Conservation (phyloP, 2,888 invertebrate genomes). For the Elmis aenea region DNA sequence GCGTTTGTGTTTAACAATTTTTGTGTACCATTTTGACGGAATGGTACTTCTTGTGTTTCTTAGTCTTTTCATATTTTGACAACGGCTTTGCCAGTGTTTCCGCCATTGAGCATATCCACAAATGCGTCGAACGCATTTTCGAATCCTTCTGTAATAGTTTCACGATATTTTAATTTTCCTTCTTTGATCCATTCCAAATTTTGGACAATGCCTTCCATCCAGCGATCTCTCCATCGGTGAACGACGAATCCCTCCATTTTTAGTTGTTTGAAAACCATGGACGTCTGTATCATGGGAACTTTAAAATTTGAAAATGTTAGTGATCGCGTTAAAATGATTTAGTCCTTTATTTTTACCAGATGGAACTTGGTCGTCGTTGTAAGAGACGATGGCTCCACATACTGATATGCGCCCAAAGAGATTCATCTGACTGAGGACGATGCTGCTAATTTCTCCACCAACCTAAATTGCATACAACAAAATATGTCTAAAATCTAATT, state of each 20-base stretch:
- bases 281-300: background rate
- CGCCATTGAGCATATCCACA: constrained; percentile 55
- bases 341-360: too few species aligned
- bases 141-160: constrained; percentile 62
- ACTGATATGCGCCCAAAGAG: constrained; percentile 1
- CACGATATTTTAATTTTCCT: constrained; percentile 65
- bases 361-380: too few species aligned
- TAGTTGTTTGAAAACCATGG: constrained; percentile 42
- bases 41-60: too few species aligned
- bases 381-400: background rate
- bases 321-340: too few species aligned
- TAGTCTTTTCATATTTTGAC: constrained; percentile 54
- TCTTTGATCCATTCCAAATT: constrained; percentile 60
- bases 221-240: constrained; percentile 53
- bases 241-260: constrained; percentile 60
- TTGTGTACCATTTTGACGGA: too few species aligned
- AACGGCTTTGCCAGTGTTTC: constrained; percentile 67
- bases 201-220: constrained; percentile 58
- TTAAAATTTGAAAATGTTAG: background rate
- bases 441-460: constrained; percentile 1
- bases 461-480: background rate
- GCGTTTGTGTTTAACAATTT: too few species aligned
- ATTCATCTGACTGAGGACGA: background rate
- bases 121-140: constrained; percentile 69
- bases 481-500: background rate